Conservation (phyloP, 1,140 invertebrate species). For the Tyrophagus putrescentiae region DNA sequence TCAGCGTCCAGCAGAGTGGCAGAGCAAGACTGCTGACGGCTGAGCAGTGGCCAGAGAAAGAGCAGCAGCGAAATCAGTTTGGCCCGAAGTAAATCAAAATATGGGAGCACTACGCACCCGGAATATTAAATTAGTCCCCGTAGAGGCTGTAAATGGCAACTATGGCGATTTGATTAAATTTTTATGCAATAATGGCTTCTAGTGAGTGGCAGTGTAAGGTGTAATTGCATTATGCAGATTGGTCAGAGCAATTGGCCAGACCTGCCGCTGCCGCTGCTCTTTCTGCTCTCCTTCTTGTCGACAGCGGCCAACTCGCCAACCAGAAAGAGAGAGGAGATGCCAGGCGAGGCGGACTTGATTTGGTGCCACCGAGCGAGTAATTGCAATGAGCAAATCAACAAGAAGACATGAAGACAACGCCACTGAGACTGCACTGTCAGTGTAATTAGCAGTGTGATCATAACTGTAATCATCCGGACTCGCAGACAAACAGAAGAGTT, state of each 20-base stretch:
- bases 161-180: constrained; percentile 10
- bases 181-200: too few relatives aligned
- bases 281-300: too few relatives aligned
- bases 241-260: neutral
- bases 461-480: constrained; percentile 2
- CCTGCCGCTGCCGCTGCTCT: too few relatives aligned
- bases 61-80: too few relatives aligned
- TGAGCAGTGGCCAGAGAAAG: too few relatives aligned
- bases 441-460: constrained; percentile 10
- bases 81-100: constrained; percentile 1
- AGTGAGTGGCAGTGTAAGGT: constrained; percentile 4
- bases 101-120: neutral
- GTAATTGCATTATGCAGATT: constrained; percentile 16
- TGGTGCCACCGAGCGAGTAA: constrained; percentile 2
- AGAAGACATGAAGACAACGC: too few relatives aligned
- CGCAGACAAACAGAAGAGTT: neutral
- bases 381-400: constrained; percentile 9
- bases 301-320: too few relatives aligned
- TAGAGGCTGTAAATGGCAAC: neutral
- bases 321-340: too few relatives aligned
- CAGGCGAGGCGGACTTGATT: neutral
- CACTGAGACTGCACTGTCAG: neutral
- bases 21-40: too few relatives aligned
- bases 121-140: constrained; percentile 7
- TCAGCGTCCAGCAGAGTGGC: too few relatives aligned